Conservation (phyloP, 2,113 vertebrate genomes). For the Glareola pratincola region DNA sequence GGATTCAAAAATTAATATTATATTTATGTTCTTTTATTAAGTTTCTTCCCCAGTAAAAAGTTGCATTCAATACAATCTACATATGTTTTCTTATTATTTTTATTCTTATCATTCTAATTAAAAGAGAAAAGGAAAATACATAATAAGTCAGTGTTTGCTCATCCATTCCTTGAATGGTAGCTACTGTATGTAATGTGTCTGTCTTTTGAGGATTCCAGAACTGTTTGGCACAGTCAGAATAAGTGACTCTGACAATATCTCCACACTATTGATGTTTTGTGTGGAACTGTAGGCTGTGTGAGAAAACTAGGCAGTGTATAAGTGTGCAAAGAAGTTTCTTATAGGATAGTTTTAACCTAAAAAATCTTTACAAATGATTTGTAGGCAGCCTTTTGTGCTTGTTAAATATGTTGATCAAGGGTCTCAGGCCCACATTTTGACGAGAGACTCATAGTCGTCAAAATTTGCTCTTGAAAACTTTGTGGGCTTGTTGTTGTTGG, state of each 20-base stretch:
- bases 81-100: neutral
- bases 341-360: neutral
- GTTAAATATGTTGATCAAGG: neutral
- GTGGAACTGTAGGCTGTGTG: neutral
- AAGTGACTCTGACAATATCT: constrained; percentile 18
- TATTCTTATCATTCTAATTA: neutral
- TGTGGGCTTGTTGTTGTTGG: neutral
- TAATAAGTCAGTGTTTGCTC: neutral
- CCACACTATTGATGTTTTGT: neutral
- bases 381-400: neutral
- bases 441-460: neutral
- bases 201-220: neutral
- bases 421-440: neutral
- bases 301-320: neutral
- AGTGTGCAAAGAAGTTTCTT: neutral
- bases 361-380: neutral
- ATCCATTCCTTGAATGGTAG: neutral
- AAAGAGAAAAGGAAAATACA: neutral
- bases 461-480: neutral
- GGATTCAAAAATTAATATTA: neutral
- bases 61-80: neutral
- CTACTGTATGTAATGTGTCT: neutral
- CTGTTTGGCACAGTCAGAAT: neutral
- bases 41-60: neutral
- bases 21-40: neutral